Evolutionary conservation across 2,113 vertebrate species (phyloP).

Genomic region (Tyrannus savana): DNA sequence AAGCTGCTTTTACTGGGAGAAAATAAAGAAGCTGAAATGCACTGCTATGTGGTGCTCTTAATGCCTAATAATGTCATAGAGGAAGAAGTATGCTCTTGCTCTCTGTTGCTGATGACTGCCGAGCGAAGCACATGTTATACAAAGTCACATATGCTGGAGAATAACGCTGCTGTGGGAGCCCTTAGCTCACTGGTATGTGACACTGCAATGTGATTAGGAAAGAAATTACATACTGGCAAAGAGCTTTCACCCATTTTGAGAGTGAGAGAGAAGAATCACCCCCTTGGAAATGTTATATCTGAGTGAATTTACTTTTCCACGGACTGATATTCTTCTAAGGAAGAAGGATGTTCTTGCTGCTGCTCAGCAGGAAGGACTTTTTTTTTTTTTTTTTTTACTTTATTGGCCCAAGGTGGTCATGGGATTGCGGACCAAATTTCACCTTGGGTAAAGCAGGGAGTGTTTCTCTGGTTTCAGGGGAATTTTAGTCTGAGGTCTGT

Average conservation of each 20-base stretch:
- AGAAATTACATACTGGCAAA: constrained; percentile 64
- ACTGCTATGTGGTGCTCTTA: constrained; percentile 62
- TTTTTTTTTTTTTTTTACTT: not conserved
- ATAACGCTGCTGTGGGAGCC: constrained; percentile 61
- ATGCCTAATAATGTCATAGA: constrained; percentile 71
- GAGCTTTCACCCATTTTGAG: constrained; percentile 49
- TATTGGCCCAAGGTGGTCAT: not conserved
- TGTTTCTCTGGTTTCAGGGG: not conserved
- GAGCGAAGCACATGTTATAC: constrained; percentile 53
- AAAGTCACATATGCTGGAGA: constrained; percentile 64
- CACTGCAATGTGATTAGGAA: constrained; percentile 71
- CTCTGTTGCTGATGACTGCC: constrained; percentile 64
- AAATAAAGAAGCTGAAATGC: constrained; percentile 71
- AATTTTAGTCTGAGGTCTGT: not conserved
- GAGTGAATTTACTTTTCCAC: constrained; percentile 55
- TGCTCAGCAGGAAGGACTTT: not conserved
- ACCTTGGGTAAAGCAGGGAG: not conserved
- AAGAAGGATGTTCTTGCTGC: constrained; percentile 31
- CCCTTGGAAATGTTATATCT: constrained; percentile 53
- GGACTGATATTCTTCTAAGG: constrained; percentile 46
- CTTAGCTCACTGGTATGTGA: constrained; percentile 70
- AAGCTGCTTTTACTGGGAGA: constrained; percentile 68
- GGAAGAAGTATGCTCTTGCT: constrained; percentile 67
- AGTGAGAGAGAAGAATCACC: constrained; percentile 52
- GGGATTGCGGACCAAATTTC: not conserved